Conservation (phyloP, 1,140 invertebrate species). For the Paralvinella palmiformis region DNA sequence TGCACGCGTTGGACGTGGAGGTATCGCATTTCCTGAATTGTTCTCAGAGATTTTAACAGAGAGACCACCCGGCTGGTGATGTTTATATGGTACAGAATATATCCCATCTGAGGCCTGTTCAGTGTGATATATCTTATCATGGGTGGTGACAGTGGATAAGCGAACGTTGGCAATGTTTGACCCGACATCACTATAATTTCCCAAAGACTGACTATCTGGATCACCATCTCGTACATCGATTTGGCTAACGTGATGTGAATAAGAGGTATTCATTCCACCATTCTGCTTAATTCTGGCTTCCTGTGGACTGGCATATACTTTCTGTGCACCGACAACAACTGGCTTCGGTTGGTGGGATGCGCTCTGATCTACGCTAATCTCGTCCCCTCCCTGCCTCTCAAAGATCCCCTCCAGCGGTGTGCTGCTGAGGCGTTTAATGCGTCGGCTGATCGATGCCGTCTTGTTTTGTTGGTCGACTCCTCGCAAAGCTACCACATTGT, state of each 20-base stretch:
- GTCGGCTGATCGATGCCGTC: slow-evolving; percentile 42
- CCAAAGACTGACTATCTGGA: background rate
- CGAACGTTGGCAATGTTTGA: background rate
- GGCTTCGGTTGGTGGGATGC: background rate
- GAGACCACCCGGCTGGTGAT: too few relatives aligned
- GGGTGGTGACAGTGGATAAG: background rate
- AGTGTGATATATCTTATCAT: background rate
- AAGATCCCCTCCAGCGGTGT: slow-evolving; percentile 7
- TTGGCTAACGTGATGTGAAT: background rate
- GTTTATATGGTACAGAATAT: slow-evolving; percentile 3
- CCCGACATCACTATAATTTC: background rate
- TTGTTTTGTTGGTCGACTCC: slow-evolving; percentile 27
- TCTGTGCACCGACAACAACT: background rate
- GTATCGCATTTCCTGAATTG: too few relatives aligned
- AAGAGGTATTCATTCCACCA: background rate
- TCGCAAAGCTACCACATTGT: slow-evolving; percentile 6
- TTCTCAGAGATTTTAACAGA: too few relatives aligned
- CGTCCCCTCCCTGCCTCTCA: background rate
- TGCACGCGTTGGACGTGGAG: background rate
- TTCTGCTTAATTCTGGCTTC: background rate
- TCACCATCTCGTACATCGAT: too few relatives aligned
- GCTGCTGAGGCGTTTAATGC: slow-evolving; percentile 12
- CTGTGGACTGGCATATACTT: background rate
- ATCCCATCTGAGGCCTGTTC: background rate
- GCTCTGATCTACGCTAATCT: background rate